phyloP scores from a whole-genome alignment of 2,888 invertebrate genomes.

The Unio pictorum region DNA sequence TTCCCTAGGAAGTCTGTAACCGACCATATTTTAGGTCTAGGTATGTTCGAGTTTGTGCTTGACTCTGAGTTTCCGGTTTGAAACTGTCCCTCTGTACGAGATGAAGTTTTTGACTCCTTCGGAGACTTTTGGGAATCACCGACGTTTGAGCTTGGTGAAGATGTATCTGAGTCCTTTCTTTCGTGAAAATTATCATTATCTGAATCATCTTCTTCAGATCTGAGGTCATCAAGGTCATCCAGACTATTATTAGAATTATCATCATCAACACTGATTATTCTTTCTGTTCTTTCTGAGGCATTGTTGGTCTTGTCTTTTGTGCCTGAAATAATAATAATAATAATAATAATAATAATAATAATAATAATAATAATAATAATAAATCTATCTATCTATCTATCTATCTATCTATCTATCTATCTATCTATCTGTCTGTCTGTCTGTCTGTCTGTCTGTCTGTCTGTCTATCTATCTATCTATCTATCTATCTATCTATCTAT shows the following conservation, averaged over 20 bases:
- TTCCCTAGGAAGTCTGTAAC: constrained; percentile 52
- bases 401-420: no score
- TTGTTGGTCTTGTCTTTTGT: no score
- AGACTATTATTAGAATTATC: constrained; percentile 36
- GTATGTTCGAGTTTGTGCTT: constrained; percentile 12
- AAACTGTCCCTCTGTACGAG: constrained; percentile 6
- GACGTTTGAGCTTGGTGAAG: neutral
- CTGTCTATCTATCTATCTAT: no score
- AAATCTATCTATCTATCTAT: no score
- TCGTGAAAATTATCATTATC: neutral
- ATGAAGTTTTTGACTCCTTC: constrained; percentile 1
- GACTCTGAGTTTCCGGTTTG: constrained; percentile 5
- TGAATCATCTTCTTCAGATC: constrained; percentile 9
- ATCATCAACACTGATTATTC: constrained; percentile 47
- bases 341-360: no score
- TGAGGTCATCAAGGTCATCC: constrained; percentile 31
- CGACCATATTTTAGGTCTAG: constrained; percentile 59
- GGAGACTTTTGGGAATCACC: constrained; percentile 6
- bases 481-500: no score
- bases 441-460: no score
- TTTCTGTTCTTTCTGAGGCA: constrained; percentile 1
- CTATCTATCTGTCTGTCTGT: no score
- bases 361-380: no score
- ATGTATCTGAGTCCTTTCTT: constrained; percentile 1
- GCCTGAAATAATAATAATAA: no score